A percentile compares a stretch with the other conserved stretches of the same genome.
These are phyloP conservation scores for Geopemphigus sp. DNA, from an alignment of 1,140 invertebrate genomes.

Conservation along the genomic window DNA sequence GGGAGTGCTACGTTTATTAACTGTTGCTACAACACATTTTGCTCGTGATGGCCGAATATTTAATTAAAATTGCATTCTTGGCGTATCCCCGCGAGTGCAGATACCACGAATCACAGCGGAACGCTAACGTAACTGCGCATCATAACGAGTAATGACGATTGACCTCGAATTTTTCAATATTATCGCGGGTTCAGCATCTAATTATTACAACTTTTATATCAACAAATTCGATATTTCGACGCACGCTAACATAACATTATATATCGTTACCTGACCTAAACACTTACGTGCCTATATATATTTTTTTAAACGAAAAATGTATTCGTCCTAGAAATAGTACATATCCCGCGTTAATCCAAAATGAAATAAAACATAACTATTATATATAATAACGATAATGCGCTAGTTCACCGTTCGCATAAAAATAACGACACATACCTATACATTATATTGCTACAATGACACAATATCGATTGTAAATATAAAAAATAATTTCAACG, in stretches of 20 bases:
- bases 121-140: background rate
- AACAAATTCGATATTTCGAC: background rate
- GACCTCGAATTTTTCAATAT: background rate
- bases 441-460: background rate
- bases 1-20: background rate
- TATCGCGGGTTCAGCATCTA: background rate
- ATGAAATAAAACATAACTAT: conserved; percentile 11
- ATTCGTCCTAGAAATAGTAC: background rate
- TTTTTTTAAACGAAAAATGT: background rate
- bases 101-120: background rate
- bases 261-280: background rate
- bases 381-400: background rate
- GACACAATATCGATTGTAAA: background rate
- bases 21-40: background rate
- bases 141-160: conserved; percentile 1
- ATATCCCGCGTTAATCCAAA: background rate
- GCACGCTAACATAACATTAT: background rate
- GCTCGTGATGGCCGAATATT: background rate
- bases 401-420: background rate
- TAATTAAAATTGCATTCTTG: conserved; percentile 32
- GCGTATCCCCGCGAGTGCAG: background rate
- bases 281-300: background rate
- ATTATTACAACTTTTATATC: background rate
- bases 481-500: background rate
- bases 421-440: background rate